A percentile compares a stretch with the other conserved stretches of the same genome.
Evolutionary conservation across 2,113 vertebrate species (phyloP).

Genomic region (Ifrita kowaldi): DNA sequence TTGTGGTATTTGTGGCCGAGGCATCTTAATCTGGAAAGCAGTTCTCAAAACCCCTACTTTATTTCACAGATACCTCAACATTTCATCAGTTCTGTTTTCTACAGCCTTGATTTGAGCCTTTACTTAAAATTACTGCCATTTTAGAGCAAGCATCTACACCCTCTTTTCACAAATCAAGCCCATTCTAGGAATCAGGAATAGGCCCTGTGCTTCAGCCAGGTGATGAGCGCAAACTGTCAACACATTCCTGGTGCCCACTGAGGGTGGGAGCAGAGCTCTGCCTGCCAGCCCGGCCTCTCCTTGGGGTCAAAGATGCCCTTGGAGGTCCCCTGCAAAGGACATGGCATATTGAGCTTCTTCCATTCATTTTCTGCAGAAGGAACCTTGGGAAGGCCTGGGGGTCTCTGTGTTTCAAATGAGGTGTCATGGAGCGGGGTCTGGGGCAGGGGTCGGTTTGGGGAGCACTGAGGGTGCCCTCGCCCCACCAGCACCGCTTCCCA

Average conservation of each 20-base stretch:
- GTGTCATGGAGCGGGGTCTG: not conserved
- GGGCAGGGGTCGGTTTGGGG: not conserved
- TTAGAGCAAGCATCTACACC: not conserved
- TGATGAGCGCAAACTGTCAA: not conserved
- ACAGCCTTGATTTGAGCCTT: not conserved
- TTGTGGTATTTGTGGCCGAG: not conserved
- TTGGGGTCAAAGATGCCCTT: not conserved
- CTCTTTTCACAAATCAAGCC: not conserved
- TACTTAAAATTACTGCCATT: not conserved
- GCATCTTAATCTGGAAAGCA: not conserved
- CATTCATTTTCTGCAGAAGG: not conserved
- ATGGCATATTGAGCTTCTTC: not conserved
- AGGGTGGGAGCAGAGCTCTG: not conserved
- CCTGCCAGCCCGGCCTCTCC: not conserved
- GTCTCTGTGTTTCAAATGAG: not conserved
- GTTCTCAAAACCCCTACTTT: not conserved
- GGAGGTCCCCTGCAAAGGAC: not conserved
- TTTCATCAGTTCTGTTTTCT: not conserved
- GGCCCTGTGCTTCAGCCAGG: not conserved
- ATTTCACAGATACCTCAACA: not conserved
- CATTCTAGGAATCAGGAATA: not conserved
- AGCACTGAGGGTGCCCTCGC: fast-evolving
- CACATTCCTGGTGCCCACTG: not conserved
- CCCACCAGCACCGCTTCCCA: fast-evolving
- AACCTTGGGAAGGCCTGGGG: not conserved